These are phyloP conservation scores for Nothoprocta pentlandii DNA, from an alignment of 2,113 vertebrate species.

Conservation along the genomic window DNA sequence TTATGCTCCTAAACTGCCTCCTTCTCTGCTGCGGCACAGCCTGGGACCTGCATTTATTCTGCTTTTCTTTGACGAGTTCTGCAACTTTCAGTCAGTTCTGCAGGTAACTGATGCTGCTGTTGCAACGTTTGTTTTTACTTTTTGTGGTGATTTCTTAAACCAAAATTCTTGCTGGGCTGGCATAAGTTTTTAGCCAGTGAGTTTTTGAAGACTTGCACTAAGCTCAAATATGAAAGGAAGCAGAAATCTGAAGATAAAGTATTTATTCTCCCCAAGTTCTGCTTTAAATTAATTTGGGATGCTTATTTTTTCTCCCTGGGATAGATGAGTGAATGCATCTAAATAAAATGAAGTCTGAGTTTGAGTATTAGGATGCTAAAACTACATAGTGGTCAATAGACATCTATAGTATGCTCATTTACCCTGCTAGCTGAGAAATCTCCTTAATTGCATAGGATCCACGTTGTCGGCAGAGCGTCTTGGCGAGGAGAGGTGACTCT, in stretches of 20 bases:
- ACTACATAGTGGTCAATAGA: not conserved
- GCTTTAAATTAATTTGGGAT: slow-evolving; percentile 7
- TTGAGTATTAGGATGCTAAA: not conserved
- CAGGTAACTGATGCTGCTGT: slow-evolving; percentile 55
- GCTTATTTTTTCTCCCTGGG: not conserved
- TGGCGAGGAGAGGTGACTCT: not conserved
- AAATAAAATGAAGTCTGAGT: not conserved
- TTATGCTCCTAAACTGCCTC: slow-evolving; percentile 61
- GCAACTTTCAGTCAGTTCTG: slow-evolving; percentile 26
- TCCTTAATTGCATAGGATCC: not conserved
- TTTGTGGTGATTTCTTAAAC: not conserved
- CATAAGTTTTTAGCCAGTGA: slow-evolving; percentile 49
- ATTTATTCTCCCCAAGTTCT: not conserved
- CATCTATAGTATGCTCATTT: not conserved
- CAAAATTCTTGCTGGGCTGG: slow-evolving; percentile 6
- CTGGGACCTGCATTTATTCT: slow-evolving; percentile 66
- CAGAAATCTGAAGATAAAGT: slow-evolving; percentile 25
- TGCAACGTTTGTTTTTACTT: slow-evolving; percentile 11
- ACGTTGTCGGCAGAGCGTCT: not conserved
- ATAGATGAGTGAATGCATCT: not conserved
- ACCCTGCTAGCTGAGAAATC: not conserved
- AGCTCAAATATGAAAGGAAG: slow-evolving; percentile 55
- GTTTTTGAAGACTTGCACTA: slow-evolving; percentile 62
- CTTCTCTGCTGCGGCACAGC: slow-evolving; percentile 65
- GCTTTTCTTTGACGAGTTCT: slow-evolving; percentile 60